phyloP scores from a whole-genome alignment of 2,888 invertebrate genomes.

The Panopea generosa region DNA sequence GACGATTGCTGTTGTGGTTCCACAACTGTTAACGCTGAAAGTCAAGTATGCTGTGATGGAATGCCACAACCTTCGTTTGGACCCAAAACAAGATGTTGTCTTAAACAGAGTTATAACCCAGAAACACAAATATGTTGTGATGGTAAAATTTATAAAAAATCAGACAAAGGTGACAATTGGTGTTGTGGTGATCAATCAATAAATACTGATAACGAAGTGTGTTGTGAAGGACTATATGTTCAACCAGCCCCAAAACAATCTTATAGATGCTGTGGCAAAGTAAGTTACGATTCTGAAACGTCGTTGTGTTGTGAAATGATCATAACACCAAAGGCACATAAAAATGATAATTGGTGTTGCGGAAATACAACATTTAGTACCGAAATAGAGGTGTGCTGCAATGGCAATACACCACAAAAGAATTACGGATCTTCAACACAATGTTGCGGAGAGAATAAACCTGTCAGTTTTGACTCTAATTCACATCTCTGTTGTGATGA shows the following conservation, averaged over 20 bases:
- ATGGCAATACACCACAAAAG: conserved; percentile 44
- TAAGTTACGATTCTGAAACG: conserved; percentile 42
- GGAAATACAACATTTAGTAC: conserved; percentile 53
- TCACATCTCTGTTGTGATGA: conserved; percentile 44
- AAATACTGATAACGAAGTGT: conserved; percentile 36
- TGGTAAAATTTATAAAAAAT: conserved; percentile 33
- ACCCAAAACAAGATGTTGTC: conserved; percentile 32
- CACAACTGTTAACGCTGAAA: conserved; percentile 22
- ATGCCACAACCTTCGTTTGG: conserved; percentile 30
- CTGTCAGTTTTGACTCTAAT: conserved; percentile 33
- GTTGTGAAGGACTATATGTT: conserved; percentile 47
- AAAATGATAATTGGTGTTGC: conserved; percentile 52
- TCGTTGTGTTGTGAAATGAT: conserved; percentile 41
- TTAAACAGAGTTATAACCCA: conserved; percentile 33
- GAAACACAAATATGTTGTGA: conserved; percentile 43
- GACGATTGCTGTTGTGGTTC: conserved; percentile 48
- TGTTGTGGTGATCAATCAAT: conserved; percentile 48
- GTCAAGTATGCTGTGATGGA: conserved; percentile 35
- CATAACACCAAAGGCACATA: conserved; percentile 38
- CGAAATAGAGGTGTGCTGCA: conserved; percentile 43
- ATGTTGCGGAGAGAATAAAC: conserved; percentile 34
- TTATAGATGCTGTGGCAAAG: conserved; percentile 46
- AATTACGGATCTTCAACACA: conserved; percentile 31
- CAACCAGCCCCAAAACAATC: conserved; percentile 33
- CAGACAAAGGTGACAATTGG: conserved; percentile 37